These are phyloP conservation scores for Neoniphon sammara DNA, from an alignment of 2,797 vertebrate species.

Conservation along the genomic window DNA sequence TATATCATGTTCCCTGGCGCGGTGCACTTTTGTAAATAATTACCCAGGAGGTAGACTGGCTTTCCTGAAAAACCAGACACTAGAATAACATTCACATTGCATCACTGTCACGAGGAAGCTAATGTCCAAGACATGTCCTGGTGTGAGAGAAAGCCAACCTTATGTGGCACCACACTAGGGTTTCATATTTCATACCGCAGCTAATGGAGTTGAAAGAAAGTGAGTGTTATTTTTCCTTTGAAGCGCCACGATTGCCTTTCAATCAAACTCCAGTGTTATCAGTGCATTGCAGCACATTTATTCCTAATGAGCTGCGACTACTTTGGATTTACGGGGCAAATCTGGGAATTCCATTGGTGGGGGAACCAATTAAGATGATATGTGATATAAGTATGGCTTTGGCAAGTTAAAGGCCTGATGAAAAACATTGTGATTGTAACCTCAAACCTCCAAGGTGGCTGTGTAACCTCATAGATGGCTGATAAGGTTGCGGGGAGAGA, in stretches of 20 bases:
- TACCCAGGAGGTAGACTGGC: not conserved
- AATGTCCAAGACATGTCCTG: conserved; percentile 14
- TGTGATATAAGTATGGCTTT: conserved; percentile 43
- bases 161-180: not conserved
- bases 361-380: conserved; percentile 46
- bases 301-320: conserved; percentile 50
- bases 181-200: conserved; percentile 1
- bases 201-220: conserved; percentile 11
- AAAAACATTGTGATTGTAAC: conserved; percentile 19
- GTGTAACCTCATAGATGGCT: not conserved
- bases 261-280: conserved; percentile 68
- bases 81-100: conserved; percentile 5
- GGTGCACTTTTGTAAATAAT: not conserved
- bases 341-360: conserved; percentile 37
- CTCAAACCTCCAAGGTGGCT: conserved; percentile 8
- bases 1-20: conserved; percentile 13
- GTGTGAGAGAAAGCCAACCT: conserved; percentile 9
- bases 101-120: conserved; percentile 12
- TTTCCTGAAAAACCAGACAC: not conserved
- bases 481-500: not conserved
- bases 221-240: conserved; percentile 40
- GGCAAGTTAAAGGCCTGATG: conserved; percentile 32
- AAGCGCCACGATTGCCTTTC: conserved; percentile 56
- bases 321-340: conserved; percentile 46
- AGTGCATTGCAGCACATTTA: conserved; percentile 53